A percentile compares a stretch with the other conserved stretches of the same genome.
These are phyloP conservation scores for Drosophila subquinaria DNA, from an alignment of 2,888 invertebrate species.

Conservation along the genomic window DNA sequence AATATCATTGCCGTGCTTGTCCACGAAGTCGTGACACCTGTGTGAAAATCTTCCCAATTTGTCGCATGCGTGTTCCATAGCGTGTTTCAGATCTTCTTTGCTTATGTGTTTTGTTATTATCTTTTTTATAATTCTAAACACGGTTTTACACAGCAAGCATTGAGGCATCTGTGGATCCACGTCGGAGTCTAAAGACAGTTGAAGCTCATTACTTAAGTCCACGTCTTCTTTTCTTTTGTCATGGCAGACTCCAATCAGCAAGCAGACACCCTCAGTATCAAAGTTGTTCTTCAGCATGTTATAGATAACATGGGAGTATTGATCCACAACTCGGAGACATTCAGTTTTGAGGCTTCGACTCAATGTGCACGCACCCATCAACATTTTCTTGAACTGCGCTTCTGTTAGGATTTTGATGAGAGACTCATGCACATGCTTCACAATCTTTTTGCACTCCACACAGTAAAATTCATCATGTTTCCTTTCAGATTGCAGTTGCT, in stretches of 20 bases:
- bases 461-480: slow-evolving; percentile 8
- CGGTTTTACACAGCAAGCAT: slow-evolving; percentile 16
- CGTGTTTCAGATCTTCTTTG: slow-evolving; percentile 15
- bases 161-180: neutral
- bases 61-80: slow-evolving; percentile 17
- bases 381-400: slow-evolving; percentile 7
- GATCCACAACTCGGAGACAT: slow-evolving; percentile 17
- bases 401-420: neutral
- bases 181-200: neutral
- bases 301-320: slow-evolving; percentile 21
- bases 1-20: slow-evolving; percentile 19
- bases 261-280: slow-evolving; percentile 2
- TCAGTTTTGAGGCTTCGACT: neutral
- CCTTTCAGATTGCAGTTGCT: neutral
- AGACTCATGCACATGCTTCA: neutral
- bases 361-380: neutral
- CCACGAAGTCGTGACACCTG: slow-evolving; percentile 19
- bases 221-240: neutral
- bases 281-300: neutral
- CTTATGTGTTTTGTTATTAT: slow-evolving; percentile 3
- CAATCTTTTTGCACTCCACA: slow-evolving; percentile 5
- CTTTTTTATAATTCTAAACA: slow-evolving; percentile 10
- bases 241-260: neutral
- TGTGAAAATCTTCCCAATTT: slow-evolving; percentile 6
- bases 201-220: neutral